Percentiles rank a stretch among this genome's conserved stretches.
Evolutionary conservation across 1,140 invertebrate species (phyloP).

Genomic region (Tetragonula clypearis): DNA sequence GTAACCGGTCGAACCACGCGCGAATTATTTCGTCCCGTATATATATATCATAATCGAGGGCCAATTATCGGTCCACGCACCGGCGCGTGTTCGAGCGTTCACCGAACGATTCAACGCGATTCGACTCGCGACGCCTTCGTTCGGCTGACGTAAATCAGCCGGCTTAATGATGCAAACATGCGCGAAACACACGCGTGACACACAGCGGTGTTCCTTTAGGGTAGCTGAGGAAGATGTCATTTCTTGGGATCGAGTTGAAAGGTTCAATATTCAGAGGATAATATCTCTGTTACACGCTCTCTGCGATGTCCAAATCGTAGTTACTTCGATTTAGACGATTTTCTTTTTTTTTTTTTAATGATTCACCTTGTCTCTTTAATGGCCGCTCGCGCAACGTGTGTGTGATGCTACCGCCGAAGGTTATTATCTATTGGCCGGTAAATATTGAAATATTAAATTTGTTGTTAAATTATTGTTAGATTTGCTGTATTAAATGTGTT

Average conservation of each 20-base stretch:
- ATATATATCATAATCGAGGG: conserved; percentile 60
- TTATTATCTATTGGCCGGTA: too few species aligned
- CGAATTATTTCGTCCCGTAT: conserved; percentile 55
- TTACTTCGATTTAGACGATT: too few species aligned
- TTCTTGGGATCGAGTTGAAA: neutral
- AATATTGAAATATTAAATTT: too few species aligned
- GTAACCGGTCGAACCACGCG: conserved; percentile 37
- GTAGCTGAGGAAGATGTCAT: conserved; percentile 19
- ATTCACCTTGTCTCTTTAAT: too few species aligned
- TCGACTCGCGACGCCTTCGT: neutral
- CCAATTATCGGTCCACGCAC: conserved; percentile 56
- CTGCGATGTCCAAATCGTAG: too few species aligned
- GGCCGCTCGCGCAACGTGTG: too few species aligned
- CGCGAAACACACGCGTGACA: neutral
- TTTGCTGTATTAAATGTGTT: too few species aligned
- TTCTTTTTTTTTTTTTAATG: too few species aligned
- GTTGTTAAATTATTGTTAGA: too few species aligned
- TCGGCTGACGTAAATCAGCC: conserved; percentile 12
- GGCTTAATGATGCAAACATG: neutral
- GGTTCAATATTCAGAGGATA: too few species aligned
- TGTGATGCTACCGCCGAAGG: too few species aligned
- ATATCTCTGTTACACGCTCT: too few species aligned
- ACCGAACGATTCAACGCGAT: conserved; percentile 54
- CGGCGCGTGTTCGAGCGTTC: conserved; percentile 37
- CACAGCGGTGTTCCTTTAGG: conserved; percentile 22